Conservation (phyloP, 2,113 vertebrate genomes). For the Tachuris rubrigastra region DNA sequence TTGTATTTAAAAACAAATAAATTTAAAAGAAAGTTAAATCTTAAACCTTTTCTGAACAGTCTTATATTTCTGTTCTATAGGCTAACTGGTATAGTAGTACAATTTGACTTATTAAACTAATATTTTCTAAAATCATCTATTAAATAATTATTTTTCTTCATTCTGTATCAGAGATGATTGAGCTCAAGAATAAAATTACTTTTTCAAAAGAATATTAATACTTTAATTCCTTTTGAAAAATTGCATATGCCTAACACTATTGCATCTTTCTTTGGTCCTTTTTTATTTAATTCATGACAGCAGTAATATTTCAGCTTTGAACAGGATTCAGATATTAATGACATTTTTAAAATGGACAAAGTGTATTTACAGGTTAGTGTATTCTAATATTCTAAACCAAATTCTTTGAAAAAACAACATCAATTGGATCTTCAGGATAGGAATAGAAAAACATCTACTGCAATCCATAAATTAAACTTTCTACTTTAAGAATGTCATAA, state of each 20-base stretch:
- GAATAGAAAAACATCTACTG: not conserved
- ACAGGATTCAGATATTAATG: not conserved
- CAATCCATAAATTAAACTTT: not conserved
- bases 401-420: not conserved
- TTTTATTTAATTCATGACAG: not conserved
- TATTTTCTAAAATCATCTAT: not conserved
- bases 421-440: not conserved
- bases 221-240: not conserved
- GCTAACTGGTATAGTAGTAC: not conserved
- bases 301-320: not conserved
- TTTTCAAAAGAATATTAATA: not conserved
- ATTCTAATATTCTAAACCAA: not conserved
- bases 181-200: not conserved
- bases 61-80: not conserved
- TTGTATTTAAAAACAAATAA: not conserved
- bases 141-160: not conserved
- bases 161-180: not conserved
- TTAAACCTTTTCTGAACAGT: not conserved
- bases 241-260: accelerated
- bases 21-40: not conserved
- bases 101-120: not conserved
- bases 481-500: not conserved
- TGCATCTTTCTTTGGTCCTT: not conserved
- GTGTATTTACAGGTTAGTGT: not conserved
- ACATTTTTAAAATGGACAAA: not conserved